phyloP scores from a whole-genome alignment of 1,140 invertebrate genomes.

The Homarus americanus region DNA sequence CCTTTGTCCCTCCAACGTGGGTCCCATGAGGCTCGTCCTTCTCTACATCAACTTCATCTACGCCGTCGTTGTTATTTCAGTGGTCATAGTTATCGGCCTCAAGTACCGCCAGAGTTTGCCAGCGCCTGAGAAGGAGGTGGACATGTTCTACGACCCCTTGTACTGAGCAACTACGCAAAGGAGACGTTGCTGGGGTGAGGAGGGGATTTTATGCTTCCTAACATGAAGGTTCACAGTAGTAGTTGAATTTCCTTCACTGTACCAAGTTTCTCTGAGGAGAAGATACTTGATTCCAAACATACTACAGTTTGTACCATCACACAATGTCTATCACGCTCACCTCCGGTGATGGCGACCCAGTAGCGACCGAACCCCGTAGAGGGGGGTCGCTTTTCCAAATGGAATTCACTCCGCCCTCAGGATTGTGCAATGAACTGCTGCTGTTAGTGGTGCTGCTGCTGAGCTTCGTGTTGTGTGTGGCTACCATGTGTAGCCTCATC shows the following conservation, averaged over 20 bases:
- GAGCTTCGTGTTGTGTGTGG: slow-evolving; percentile 37
- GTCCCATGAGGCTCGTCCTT: slow-evolving; percentile 51
- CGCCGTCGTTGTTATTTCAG: slow-evolving; percentile 45
- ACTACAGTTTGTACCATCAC: too few species aligned
- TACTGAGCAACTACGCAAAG: neutral
- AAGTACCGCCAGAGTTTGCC: slow-evolving; percentile 45
- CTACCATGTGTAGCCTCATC: slow-evolving; percentile 51
- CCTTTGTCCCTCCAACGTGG: slow-evolving; percentile 55
- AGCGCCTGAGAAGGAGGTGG: slow-evolving; percentile 17
- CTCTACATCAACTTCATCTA: slow-evolving; percentile 69
- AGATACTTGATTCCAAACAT: too few species aligned
- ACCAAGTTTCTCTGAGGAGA: too few species aligned
- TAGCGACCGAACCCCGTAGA: neutral
- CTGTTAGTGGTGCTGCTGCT: slow-evolving; percentile 44
- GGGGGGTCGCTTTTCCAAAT: slow-evolving; percentile 5
- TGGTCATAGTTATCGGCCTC: slow-evolving; percentile 51
- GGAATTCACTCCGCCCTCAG: slow-evolving; percentile 42
- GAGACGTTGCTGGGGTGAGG: too few species aligned
- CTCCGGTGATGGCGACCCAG: too few species aligned
- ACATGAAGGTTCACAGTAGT: too few species aligned
- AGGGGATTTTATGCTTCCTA: too few species aligned
- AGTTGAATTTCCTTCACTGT: too few species aligned
- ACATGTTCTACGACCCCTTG: slow-evolving; percentile 41
- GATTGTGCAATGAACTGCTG: slow-evolving; percentile 43
- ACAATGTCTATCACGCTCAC: neutral